phyloP scores from a whole-genome alignment of 2,797 vertebrate genomes.

The Tamandua tetradactyla region DNA sequence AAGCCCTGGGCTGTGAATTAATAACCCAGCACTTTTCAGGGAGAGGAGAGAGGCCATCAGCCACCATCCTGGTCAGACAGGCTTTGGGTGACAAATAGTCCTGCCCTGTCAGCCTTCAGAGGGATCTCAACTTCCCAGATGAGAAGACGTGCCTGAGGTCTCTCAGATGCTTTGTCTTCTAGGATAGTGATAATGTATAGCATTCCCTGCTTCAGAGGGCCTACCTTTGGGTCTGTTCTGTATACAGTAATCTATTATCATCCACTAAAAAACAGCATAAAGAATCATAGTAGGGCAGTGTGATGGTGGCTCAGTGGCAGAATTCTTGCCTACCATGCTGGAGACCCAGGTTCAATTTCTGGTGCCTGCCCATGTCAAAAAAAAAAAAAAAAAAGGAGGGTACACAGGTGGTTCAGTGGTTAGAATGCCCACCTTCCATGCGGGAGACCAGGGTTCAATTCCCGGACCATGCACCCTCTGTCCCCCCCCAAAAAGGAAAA shows the following conservation, averaged over 20 bases:
- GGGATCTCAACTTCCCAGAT: neutral
- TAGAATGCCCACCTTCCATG: too few relatives aligned
- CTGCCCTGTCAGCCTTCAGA: neutral
- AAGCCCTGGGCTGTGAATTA: conserved; percentile 57
- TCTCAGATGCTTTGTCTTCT: neutral
- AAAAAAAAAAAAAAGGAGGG: too few relatives aligned
- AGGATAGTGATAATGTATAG: neutral
- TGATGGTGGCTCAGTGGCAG: too few relatives aligned
- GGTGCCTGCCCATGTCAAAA: too few relatives aligned
- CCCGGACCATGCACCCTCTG: too few relatives aligned
- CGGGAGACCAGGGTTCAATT: too few relatives aligned
- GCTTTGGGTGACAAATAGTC: neutral
- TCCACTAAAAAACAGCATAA: neutral
- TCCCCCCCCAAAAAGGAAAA: too few relatives aligned
- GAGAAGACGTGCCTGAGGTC: neutral
- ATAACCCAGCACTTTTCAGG: conserved; percentile 48
- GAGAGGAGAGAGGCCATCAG: neutral
- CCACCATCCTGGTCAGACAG: neutral
- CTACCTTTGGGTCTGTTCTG: neutral
- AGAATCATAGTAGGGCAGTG: neutral
- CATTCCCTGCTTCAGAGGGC: neutral
- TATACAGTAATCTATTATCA: neutral
- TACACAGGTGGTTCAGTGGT: too few relatives aligned
- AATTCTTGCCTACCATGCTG: too few relatives aligned
- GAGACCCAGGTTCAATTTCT: too few relatives aligned